Base-by-base conservation (phyloP, 2,888 invertebrate genomes). In the Ellobium chinense region DNA sequence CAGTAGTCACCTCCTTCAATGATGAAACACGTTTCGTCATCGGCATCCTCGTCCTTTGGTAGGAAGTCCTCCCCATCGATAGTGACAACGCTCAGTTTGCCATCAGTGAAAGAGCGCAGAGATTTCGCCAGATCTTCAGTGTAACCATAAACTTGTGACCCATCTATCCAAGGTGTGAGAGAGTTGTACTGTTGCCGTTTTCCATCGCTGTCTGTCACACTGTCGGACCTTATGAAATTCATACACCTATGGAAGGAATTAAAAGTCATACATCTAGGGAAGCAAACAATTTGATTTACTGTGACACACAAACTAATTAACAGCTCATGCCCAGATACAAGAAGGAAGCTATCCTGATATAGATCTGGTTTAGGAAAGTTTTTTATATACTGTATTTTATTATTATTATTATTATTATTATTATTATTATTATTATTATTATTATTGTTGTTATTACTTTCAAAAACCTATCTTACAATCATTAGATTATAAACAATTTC, bases 91-190 rank as follows among this genome's bases (percentile, higher is more conserved):
- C 21, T 24, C 24, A 72, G 58, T 72, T 72, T 72, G 21, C 72
- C 72, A 24, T 58, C 34, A 3, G 24, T 27, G 12, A 27, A 21
- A 18, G 56, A 56, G 21, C 72, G n/a, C 31, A 72, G 60, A 29
- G 21, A 21, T 3, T 24, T 2, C 12, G 72, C 72, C 72, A 34
- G 34, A 12, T 79, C 79, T 21, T 72, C 29, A 3, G 76, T 80
- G 60, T 82, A 81, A 31, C 90, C 90, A 81, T 90, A 90, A n/a
- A 90, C 82, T 27, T 82, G 83, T 0, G 97, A 97, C 0, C 95
- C 97, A 91, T 98, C 98, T 31, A 98, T 95, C 92, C 95, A 97
- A 0, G 97, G 94, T 0, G 96, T 95, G 0, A 95, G 96, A 93
- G 97, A 97, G 93, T 93, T 93, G 75, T 97, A 91, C 89, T 97